phyloP scores from a whole-genome alignment of 2,113 vertebrate species.

The Procapra przewalskii region DNA sequence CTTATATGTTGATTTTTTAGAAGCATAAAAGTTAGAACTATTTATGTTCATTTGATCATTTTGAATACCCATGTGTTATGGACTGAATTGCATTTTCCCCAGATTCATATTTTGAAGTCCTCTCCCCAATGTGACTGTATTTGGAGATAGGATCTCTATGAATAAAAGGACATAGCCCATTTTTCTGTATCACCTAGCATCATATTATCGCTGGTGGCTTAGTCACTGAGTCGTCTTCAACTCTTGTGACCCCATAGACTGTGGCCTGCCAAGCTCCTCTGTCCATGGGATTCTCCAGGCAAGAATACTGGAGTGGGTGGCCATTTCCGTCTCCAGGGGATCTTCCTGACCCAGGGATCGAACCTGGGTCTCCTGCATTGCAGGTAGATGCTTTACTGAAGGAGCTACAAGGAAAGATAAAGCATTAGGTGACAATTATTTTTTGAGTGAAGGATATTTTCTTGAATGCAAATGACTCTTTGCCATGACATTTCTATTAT shows the following conservation, averaged over 20 bases:
- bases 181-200: not conserved
- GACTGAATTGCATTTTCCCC: not conserved
- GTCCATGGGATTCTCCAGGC: not conserved
- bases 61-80: not conserved
- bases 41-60: not conserved
- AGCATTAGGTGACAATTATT: not conserved
- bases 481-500: not conserved
- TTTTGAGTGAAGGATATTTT: not conserved
- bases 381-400: not conserved
- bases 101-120: not conserved
- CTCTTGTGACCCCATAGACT: not conserved
- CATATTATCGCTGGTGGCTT: not conserved
- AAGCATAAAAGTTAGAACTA: not conserved
- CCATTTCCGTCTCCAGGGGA: not conserved
- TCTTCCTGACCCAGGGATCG: accelerated
- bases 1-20: not conserved
- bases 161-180: not conserved
- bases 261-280: not conserved
- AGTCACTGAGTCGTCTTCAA: not conserved
- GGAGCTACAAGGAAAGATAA: not conserved
- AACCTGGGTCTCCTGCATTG: not conserved
- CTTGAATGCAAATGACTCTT: not conserved
- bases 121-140: not conserved
- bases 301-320: not conserved
- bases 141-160: not conserved